Conservation (phyloP, 35 echinoderm and acorn worm genomes). For the Apostichopus parvimensis region DNA sequence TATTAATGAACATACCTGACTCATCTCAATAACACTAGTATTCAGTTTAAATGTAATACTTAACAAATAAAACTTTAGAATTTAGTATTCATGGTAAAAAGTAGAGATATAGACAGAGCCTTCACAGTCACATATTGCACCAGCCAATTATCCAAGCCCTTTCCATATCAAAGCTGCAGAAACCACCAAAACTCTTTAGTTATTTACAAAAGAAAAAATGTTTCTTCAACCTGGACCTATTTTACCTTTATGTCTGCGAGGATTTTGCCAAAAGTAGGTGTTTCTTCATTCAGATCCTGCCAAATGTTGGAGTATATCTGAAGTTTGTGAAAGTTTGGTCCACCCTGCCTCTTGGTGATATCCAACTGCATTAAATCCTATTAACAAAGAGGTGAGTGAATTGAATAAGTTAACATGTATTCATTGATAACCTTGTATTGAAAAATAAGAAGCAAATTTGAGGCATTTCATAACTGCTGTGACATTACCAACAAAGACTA, state of each 20-base stretch:
- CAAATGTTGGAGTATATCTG: constrained; percentile 86
- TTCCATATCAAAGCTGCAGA: too few relatives aligned
- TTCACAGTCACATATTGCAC: too few relatives aligned
- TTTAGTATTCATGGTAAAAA: background rate
- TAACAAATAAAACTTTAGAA: background rate
- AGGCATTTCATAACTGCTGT: too few relatives aligned
- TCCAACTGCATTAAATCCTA: constrained; percentile 74
- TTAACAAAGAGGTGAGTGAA: background rate
- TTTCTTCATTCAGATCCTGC: constrained; percentile 87
- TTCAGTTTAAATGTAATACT: background rate
- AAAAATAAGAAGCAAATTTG: too few relatives aligned
- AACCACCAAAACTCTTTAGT: too few relatives aligned
- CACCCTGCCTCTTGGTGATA: constrained; percentile 51
- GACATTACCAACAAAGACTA: too few relatives aligned
- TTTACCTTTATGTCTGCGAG: constrained; percentile 81
- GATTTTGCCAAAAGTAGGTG: constrained; percentile 77
- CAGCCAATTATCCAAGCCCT: too few relatives aligned
- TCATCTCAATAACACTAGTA: background rate
- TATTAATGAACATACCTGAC: background rate
- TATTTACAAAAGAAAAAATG: background rate
- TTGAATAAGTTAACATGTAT: too few relatives aligned
- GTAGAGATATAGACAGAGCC: too few relatives aligned
- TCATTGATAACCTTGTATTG: too few relatives aligned
- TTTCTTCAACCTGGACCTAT: background rate
- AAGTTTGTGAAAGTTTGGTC: constrained; percentile 88